Evolutionary conservation across 1,140 invertebrate species (phyloP).

Genomic region (Caenorhabditis latens): DNA sequence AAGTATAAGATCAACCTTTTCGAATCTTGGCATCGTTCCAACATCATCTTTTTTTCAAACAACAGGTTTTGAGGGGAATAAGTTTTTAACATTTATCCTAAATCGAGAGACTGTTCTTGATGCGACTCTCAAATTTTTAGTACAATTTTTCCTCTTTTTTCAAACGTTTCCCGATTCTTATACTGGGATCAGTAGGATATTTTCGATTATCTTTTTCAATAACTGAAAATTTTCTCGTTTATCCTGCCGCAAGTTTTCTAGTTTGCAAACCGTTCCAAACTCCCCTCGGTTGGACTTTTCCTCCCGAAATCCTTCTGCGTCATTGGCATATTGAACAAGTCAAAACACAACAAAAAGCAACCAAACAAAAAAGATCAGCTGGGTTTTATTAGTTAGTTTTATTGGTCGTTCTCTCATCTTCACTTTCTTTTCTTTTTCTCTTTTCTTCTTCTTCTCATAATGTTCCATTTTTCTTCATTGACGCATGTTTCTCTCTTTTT

Average conservation of each 20-base stretch:
- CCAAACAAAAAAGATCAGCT: slow-evolving; percentile 27
- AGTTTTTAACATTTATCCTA: too few species aligned
- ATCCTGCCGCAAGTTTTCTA: not conserved
- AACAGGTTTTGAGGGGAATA: too few species aligned
- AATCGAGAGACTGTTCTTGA: too few species aligned
- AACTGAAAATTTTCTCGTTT: not conserved
- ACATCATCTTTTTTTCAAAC: too few species aligned
- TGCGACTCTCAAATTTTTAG: too few species aligned
- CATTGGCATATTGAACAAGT: slow-evolving; percentile 36
- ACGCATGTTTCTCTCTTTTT: slow-evolving; percentile 13
- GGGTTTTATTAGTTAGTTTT: slow-evolving; percentile 46
- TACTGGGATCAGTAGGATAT: too few species aligned
- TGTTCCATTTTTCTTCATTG: slow-evolving; percentile 19
- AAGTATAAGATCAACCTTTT: too few species aligned
- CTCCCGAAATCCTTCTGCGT: not conserved
- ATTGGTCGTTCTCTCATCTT: slow-evolving; percentile 42
- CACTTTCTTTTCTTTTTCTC: not conserved
- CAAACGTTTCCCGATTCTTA: too few species aligned
- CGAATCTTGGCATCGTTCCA: too few species aligned
- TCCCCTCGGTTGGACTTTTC: not conserved
- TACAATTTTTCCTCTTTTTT: too few species aligned
- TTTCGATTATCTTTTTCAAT: not conserved
- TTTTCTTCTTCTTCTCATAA: not conserved
- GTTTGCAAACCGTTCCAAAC: not conserved
- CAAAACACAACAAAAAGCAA: not conserved